Conservation (phyloP, 1,140 invertebrate genomes). For the Pseudoatta argentina region DNA sequence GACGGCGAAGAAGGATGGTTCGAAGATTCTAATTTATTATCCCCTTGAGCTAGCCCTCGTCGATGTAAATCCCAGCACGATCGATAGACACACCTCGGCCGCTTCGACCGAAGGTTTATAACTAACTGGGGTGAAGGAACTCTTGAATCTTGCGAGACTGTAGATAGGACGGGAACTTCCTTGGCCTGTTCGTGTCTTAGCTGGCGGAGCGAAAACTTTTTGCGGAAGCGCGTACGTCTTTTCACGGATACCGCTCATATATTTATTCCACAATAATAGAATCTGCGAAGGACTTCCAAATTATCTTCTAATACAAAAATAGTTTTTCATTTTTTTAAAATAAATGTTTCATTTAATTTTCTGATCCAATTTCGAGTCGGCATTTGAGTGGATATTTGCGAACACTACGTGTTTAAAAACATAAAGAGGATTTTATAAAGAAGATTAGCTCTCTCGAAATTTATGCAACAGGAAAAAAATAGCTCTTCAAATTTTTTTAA, state of each 20-base stretch:
- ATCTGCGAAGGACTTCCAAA: neutral
- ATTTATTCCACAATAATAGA: conserved; percentile 28
- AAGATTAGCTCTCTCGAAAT: too few relatives aligned
- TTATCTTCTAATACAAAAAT: neutral
- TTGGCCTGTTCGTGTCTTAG: conserved; percentile 53
- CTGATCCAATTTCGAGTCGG: neutral
- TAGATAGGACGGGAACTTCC: conserved; percentile 69
- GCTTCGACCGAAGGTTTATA: conserved; percentile 79
- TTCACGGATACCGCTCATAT: conserved; percentile 22
- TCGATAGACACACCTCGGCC: conserved; percentile 79
- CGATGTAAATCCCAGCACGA: conserved; percentile 81
- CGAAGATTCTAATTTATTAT: conserved; percentile 80
- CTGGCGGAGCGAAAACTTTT: conserved; percentile 51
- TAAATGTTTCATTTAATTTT: neutral
- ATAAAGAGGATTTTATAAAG: too few relatives aligned
- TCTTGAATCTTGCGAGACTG: conserved; percentile 74
- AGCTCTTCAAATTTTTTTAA: neutral
- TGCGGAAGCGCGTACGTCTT: conserved; percentile 3
- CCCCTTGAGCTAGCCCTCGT: conserved; percentile 72
- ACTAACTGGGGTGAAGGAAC: conserved; percentile 84
- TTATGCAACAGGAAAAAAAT: neutral
- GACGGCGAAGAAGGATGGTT: conserved; percentile 52
- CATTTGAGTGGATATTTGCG: neutral
- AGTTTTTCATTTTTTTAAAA: neutral
- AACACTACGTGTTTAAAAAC: too few relatives aligned